phyloP scores from a whole-genome alignment of 2,797 vertebrate species.

The Heliangelus exortis region DNA sequence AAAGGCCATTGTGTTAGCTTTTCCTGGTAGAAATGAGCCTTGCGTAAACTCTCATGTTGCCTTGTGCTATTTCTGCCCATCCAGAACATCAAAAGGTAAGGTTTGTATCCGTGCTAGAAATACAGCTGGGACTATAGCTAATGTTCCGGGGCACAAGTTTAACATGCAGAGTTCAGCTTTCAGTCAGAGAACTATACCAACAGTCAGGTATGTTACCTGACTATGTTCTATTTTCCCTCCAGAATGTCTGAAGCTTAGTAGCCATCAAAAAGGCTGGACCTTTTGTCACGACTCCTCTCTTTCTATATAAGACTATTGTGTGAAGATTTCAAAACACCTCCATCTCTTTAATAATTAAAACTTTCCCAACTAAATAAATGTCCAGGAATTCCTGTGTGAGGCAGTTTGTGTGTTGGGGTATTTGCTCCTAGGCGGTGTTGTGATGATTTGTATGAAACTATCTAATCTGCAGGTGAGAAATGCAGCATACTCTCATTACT shows the following conservation, averaged over 20 bases:
- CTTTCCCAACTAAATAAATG: neutral
- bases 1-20: neutral
- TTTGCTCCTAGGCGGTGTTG: neutral
- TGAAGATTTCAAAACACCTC: neutral
- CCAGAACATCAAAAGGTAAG: neutral
- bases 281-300: neutral
- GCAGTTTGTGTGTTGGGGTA: neutral
- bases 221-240: neutral
- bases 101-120: neutral
- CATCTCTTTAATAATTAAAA: neutral
- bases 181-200: neutral
- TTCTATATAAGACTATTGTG: neutral
- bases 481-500: neutral
- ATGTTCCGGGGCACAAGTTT: neutral
- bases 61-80: slow-evolving; percentile 1
- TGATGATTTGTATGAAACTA: neutral
- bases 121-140: neutral
- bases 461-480: neutral
- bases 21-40: slow-evolving; percentile 5
- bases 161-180: neutral
- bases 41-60: neutral
- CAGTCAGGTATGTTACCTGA: rapidly evolving
- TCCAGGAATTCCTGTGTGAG: neutral
- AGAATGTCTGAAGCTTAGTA: neutral
- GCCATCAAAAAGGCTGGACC: neutral